These are phyloP conservation scores for Platysternon megacephalum DNA, from an alignment of 2,113 vertebrate species.

Conservation along the genomic window DNA sequence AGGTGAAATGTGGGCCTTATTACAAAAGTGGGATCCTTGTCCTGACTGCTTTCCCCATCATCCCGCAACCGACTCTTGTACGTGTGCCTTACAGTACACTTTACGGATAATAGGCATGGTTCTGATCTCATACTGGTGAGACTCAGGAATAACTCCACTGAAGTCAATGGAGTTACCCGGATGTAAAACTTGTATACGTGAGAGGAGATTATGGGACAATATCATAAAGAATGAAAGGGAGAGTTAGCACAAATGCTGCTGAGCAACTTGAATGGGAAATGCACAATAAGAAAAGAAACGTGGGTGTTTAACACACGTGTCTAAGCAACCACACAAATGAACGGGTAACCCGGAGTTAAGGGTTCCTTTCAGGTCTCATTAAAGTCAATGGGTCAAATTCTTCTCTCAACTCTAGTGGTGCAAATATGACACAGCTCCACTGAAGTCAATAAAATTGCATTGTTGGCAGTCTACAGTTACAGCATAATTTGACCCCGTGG, in stretches of 20 bases:
- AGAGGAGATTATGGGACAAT: not conserved
- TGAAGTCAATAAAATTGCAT: not conserved
- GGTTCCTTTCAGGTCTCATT: not conserved
- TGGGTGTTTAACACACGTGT: not conserved
- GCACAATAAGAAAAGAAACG: not conserved
- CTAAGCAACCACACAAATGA: not conserved
- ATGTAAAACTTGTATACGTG: not conserved
- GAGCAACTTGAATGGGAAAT: not conserved
- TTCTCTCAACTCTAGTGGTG: not conserved
- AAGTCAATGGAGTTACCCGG: not conserved
- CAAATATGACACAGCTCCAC: not conserved
- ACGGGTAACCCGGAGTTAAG: not conserved
- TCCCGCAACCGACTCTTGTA: not conserved
- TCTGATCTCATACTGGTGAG: not conserved
- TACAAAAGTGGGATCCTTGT: not conserved
- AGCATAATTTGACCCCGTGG: not conserved
- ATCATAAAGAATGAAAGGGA: not conserved
- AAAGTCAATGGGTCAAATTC: not conserved
- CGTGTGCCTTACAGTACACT: not conserved
- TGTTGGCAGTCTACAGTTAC: accelerated
- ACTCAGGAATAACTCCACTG: not conserved
- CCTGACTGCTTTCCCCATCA: accelerated
- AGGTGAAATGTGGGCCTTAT: not conserved
- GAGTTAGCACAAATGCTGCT: not conserved
- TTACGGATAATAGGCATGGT: not conserved